Evolutionary conservation across 1,140 invertebrate species (phyloP).

Genomic region (Pogonognathellus flavescens): DNA sequence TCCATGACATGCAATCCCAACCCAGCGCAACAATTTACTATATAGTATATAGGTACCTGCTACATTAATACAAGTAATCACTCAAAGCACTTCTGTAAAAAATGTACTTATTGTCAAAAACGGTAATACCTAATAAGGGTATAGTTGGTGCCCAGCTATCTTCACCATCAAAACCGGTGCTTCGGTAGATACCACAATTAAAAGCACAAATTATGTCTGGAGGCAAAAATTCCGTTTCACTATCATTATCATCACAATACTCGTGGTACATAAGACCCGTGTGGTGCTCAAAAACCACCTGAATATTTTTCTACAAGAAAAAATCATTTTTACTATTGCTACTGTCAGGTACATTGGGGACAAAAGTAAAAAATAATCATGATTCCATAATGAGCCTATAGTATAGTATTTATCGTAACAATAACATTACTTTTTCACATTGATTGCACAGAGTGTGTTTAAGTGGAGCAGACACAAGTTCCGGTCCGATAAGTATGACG

Average conservation of each 20-base stretch:
- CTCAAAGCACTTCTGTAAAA: no score
- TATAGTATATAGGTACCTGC: no score
- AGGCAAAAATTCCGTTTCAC: constrained; percentile 71
- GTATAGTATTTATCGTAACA: background rate
- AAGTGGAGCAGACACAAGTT: constrained; percentile 74
- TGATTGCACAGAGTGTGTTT: background rate
- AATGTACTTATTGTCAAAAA: background rate
- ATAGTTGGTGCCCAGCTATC: constrained; percentile 80
- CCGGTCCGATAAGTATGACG: constrained; percentile 77
- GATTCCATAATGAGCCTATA: background rate
- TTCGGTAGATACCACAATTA: constrained; percentile 79
- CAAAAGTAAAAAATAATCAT: no score
- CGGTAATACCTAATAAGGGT: constrained; percentile 67
- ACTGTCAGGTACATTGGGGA: background rate
- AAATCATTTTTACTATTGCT: background rate
- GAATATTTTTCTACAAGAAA: background rate
- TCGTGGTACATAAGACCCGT: constrained; percentile 76
- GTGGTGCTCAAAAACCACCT: constrained; percentile 72
- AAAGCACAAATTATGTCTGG: constrained; percentile 75
- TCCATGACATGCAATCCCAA: background rate
- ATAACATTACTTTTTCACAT: constrained; percentile 14
- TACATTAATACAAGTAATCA: no score
- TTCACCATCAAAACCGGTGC: constrained; percentile 74
- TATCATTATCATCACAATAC: constrained; percentile 68
- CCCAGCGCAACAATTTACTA: no score